phyloP scores from a whole-genome alignment of 2,888 invertebrate genomes.

The Bombyx huttoni region DNA sequence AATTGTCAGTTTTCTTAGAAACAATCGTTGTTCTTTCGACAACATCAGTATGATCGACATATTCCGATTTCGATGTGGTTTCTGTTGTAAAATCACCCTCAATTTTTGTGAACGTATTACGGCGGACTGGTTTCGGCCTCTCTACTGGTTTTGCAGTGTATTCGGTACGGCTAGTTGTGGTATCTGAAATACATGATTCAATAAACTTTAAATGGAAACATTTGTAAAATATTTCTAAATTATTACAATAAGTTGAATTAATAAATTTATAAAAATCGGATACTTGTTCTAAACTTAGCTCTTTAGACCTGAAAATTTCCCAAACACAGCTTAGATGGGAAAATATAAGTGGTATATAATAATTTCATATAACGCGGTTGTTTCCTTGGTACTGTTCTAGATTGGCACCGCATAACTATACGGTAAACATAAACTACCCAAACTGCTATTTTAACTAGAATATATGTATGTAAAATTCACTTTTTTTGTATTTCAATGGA shows the following conservation, averaged over 20 bases:
- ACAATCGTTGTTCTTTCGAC: constrained; percentile 74
- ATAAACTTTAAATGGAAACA: not conserved
- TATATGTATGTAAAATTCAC: no score
- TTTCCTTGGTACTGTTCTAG: no score
- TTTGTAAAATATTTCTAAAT: not conserved
- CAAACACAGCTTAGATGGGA: no score
- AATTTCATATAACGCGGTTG: no score
- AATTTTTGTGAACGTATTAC: constrained; percentile 84
- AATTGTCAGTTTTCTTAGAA: constrained; percentile 75
- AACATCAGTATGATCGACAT: constrained; percentile 72
- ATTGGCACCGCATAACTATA: no score
- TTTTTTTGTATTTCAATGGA: no score
- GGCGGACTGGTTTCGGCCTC: constrained; percentile 75
- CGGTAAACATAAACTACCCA: no score
- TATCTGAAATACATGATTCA: constrained; percentile 60
- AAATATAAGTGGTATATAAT: no score
- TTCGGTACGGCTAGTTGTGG: constrained; percentile 78
- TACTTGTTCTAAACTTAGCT: no score
- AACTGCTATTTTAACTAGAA: no score
- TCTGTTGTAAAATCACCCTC: constrained; percentile 81
- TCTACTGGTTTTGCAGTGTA: constrained; percentile 79
- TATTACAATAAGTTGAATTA: not conserved
- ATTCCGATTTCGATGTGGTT: constrained; percentile 78
- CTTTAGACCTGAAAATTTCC: no score
- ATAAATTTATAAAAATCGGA: no score